These are phyloP conservation scores for Idaea straminata DNA, from an alignment of 2,888 invertebrate genomes.

Conservation along the genomic window DNA sequence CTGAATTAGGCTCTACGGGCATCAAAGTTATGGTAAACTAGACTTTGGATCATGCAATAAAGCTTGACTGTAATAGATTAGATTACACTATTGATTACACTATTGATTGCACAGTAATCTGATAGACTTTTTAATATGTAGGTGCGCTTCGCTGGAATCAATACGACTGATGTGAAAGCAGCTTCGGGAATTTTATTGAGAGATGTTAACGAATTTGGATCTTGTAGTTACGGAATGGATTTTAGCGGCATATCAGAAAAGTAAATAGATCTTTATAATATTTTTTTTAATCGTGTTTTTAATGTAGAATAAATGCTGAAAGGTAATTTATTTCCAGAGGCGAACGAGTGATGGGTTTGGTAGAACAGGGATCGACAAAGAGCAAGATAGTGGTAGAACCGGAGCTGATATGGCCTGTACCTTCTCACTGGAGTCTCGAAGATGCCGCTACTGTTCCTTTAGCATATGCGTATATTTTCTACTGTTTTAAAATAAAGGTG, in stretches of 20 bases:
- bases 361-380: constrained; percentile 71
- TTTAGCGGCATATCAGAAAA: constrained; percentile 45
- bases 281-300: too few relatives aligned
- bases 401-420: constrained; percentile 82
- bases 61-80: neutral
- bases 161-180: constrained; percentile 29
- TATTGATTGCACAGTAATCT: neutral
- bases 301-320: neutral
- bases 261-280: constrained; percentile 21
- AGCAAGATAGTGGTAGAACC: constrained; percentile 71
- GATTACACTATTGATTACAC: neutral
- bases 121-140: constrained; percentile 11
- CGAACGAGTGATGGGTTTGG: constrained; percentile 82
- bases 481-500: constrained; percentile 35
- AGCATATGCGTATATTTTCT: constrained; percentile 81
- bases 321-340: constrained; percentile 46
- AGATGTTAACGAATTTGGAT: constrained; percentile 3
- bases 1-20: constrained; percentile 11
- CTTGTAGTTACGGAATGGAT: constrained; percentile 41
- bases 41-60: neutral
- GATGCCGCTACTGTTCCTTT: constrained; percentile 89
- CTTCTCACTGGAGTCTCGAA: constrained; percentile 83
- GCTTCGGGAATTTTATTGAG: constrained; percentile 23
- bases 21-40: constrained; percentile 27
- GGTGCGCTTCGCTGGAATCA: constrained; percentile 40